Base-by-base conservation (phyloP, 2,113 vertebrate genomes). In the Polypterus bichir region DNA sequence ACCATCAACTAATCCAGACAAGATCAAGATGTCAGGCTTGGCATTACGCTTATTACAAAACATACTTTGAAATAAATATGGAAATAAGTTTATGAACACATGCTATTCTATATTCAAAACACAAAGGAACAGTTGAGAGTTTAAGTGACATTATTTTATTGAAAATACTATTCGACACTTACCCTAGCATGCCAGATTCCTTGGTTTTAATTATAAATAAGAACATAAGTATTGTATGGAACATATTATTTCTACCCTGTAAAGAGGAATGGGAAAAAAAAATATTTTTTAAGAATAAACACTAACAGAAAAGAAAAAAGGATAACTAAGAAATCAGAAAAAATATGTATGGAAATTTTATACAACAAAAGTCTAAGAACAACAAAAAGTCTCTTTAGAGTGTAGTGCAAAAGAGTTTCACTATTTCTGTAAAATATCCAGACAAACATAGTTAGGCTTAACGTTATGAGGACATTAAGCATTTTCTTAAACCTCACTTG, bases 141-240 rank as follows among this genome's bases (percentile, higher is more conserved):
- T 27, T 27, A 27, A 58, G 54, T 4, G 7, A 64, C 27, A 27
- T n/a, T n/a, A n/a, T 27, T 27, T 57, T 9, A 55, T 3, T 60
- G 48, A 60, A 68, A 9, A 9, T 47, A 27, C 3, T 49, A 27
- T 4, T 9, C 8, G 4, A 10, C 44, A 85, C 94, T 73, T 78
- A 98, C 96, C 96, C 96, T 49, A 99, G 66, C 96, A 98, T 99
- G 54, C 96, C 96, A 0, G 94, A 93, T 66, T 98, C 96, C 75
- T 97, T 99, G 0, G 88, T 91, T 76, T 97, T 97, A 62, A 98
- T 97, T 71, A 97, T 85, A 49, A 88, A 97, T 49, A 99, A 88
- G 63, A 99, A 99, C 95, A 98, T 97, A 5, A 98, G 87, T 72
- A 97, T 73, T 0, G 93, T 97, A 70, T 98, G 94, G 75, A 98